Percentiles rank a stretch among this genome's conserved stretches.
These are phyloP conservation scores for Cydia pomonella DNA, from an alignment of 1,140 invertebrate genomes.

Conservation along the genomic window DNA sequence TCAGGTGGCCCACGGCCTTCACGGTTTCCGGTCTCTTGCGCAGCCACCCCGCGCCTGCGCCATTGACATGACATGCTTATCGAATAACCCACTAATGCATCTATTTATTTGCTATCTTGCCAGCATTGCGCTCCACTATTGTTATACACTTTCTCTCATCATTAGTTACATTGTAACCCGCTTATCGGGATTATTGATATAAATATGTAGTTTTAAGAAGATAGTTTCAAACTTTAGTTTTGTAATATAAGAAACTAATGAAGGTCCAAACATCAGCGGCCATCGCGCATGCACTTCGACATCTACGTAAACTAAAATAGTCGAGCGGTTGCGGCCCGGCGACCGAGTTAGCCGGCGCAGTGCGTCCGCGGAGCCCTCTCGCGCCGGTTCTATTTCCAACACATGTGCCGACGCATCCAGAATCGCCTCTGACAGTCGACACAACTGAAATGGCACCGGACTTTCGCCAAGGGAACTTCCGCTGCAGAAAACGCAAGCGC, in stretches of 20 bases:
- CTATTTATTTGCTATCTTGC: slow-evolving; percentile 40
- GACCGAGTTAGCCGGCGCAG: slow-evolving; percentile 73
- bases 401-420: slow-evolving; percentile 69
- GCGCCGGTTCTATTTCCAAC: slow-evolving; percentile 76
- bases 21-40: slow-evolving; percentile 42
- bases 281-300: slow-evolving; percentile 70
- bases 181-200: not conserved
- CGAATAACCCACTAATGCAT: slow-evolving; percentile 43
- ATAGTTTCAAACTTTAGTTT: slow-evolving; percentile 18
- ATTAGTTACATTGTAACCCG: not conserved
- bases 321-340: slow-evolving; percentile 67
- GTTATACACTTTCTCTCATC: slow-evolving; percentile 5
- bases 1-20: slow-evolving; percentile 43
- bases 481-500: slow-evolving; percentile 68
- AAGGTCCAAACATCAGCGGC: slow-evolving; percentile 64
- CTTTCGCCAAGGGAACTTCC: slow-evolving; percentile 68
- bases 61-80: slow-evolving; percentile 46
- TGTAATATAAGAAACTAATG: slow-evolving; percentile 41
- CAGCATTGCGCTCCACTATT: slow-evolving; percentile 33
- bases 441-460: slow-evolving; percentile 73
- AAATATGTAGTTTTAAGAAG: not conserved
- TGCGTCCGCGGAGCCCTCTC: slow-evolving; percentile 68
- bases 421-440: slow-evolving; percentile 59
- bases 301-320: slow-evolving; percentile 77
- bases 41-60: slow-evolving; percentile 35